Percentiles rank a stretch among this genome's conserved stretches.
Conservation (phyloP, 1,140 invertebrate species). For the Anastrepha obliqua region DNA sequence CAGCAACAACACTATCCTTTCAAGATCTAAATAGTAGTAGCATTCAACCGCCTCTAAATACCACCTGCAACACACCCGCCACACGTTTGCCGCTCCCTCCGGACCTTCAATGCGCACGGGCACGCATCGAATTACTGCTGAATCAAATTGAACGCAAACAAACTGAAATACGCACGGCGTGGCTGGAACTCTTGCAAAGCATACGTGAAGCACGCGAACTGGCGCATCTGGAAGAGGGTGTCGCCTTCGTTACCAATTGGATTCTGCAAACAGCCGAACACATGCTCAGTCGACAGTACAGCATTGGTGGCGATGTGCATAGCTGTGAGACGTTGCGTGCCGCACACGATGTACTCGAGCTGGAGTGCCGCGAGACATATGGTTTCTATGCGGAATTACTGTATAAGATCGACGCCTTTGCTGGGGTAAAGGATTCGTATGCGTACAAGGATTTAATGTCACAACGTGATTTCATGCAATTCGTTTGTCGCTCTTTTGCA, state of each 20-base stretch:
- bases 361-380: conserved; percentile 85
- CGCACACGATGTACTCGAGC: conserved; percentile 84
- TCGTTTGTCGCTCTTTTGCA: conserved; percentile 86
- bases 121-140: conserved; percentile 77
- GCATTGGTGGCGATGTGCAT: conserved; percentile 83
- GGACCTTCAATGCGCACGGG: conserved; percentile 79
- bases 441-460: conserved; percentile 78
- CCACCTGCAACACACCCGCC: conserved; percentile 3
- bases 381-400: conserved; percentile 85
- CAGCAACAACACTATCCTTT: conserved; percentile 37
- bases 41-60: neutral
- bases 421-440: conserved; percentile 74
- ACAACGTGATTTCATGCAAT: conserved; percentile 87
- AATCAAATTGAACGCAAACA: conserved; percentile 79
- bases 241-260: conserved; percentile 84
- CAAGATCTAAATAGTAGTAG: neutral
- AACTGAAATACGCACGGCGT: conserved; percentile 78
- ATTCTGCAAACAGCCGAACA: conserved; percentile 84
- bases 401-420: conserved; percentile 80
- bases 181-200: conserved; percentile 78
- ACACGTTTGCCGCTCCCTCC: conserved; percentile 75
- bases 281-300: conserved; percentile 81
- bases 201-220: conserved; percentile 79
- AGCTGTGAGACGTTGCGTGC: conserved; percentile 82
- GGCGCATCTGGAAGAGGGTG: conserved; percentile 78